Percentiles rank a stretch among this genome's conserved stretches.
These are phyloP conservation scores for Cherax quadricarinatus DNA, from an alignment of 1,140 invertebrate genomes.

Conservation along the genomic window DNA sequence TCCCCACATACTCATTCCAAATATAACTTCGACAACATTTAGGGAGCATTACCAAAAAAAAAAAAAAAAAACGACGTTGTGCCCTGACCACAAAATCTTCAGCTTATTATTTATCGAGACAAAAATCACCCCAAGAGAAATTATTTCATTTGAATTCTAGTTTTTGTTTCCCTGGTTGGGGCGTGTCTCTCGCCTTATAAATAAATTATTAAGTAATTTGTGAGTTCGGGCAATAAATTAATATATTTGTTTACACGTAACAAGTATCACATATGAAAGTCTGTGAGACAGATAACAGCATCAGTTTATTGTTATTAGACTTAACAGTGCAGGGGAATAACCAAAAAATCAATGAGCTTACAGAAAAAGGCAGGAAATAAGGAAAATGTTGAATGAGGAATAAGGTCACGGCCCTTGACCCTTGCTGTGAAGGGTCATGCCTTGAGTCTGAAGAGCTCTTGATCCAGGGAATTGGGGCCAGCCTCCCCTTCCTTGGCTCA, in stretches of 20 bases:
- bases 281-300: constrained; percentile 17
- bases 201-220: background rate
- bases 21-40: background rate
- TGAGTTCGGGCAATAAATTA: background rate
- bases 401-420: too few species aligned
- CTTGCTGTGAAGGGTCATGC: too few species aligned
- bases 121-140: background rate
- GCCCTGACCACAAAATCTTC: background rate
- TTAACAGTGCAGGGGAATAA: background rate
- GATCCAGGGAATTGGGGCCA: too few species aligned
- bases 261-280: constrained; percentile 3
- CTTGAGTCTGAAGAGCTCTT: too few species aligned
- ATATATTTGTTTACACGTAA: background rate
- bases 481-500: too few species aligned
- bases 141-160: background rate
- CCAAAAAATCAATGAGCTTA: too few species aligned
- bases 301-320: background rate
- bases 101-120: background rate
- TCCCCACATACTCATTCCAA: background rate
- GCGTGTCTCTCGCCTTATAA: background rate
- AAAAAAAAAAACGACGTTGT: background rate
- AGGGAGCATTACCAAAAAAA: background rate
- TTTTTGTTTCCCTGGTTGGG: background rate
- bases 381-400: too few species aligned
- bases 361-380: too few species aligned